Percentiles rank a stretch among this genome's conserved stretches.
These are phyloP conservation scores for Sphenopsis melanotis DNA, from an alignment of 2,797 vertebrate species.

Conservation along the genomic window DNA sequence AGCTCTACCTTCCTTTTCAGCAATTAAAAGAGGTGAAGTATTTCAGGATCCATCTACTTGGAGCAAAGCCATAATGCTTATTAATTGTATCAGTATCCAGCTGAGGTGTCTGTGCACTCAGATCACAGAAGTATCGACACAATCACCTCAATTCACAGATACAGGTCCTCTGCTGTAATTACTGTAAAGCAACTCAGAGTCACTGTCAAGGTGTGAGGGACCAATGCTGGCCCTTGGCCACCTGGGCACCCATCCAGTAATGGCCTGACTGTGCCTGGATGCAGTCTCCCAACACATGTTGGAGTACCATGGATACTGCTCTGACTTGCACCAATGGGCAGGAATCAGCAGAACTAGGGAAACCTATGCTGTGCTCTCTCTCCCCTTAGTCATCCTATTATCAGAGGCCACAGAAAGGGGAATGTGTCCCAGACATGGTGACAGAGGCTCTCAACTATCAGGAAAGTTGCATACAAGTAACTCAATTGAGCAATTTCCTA, in stretches of 20 bases:
- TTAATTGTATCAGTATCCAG: background rate
- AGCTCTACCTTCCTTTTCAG: background rate
- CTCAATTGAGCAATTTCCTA: background rate
- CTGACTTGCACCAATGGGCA: background rate
- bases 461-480: background rate
- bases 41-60: background rate
- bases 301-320: background rate
- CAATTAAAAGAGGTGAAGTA: background rate
- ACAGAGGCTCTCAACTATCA: background rate
- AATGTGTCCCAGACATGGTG: background rate
- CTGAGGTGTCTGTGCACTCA: background rate
- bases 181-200: background rate
- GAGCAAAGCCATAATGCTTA: background rate
- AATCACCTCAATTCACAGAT: background rate
- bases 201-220: background rate
- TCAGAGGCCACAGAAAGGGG: background rate
- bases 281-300: background rate
- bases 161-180: background rate
- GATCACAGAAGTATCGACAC: background rate
- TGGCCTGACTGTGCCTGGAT: background rate
- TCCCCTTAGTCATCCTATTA: background rate
- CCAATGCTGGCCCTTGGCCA: background rate
- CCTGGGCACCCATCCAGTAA: background rate
- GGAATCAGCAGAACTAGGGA: background rate
- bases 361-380: background rate